Percentiles rank a stretch among this genome's conserved stretches.
Conservation (phyloP, 2,888 invertebrate species). For the Pyrocoelia pectoralis region DNA sequence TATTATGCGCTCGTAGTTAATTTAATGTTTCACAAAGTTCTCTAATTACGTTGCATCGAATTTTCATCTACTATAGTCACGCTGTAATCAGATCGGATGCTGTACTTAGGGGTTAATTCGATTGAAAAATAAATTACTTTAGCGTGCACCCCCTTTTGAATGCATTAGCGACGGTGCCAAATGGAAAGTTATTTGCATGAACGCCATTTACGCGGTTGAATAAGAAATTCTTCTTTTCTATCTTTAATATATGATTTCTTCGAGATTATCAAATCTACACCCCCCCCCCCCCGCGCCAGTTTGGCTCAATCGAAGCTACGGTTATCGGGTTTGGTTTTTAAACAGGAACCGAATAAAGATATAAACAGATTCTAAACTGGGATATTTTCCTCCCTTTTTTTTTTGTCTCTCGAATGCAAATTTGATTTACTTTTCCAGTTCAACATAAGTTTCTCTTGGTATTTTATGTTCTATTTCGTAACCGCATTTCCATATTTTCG, state of each 20-base stretch:
- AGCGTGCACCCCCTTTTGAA: slow-evolving; percentile 33
- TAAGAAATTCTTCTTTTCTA: background rate
- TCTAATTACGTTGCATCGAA: slow-evolving; percentile 34
- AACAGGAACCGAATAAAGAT: background rate
- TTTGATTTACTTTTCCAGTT: slow-evolving; percentile 12
- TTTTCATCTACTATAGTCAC: slow-evolving; percentile 32
- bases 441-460: slow-evolving; percentile 13
- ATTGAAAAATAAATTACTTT: slow-evolving; percentile 44
- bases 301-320: background rate
- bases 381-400: background rate
- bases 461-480: slow-evolving; percentile 19
- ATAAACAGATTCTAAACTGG: slow-evolving; percentile 10
- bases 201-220: slow-evolving; percentile 21
- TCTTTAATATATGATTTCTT: background rate
- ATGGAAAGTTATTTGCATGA: slow-evolving; percentile 25
- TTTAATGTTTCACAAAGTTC: slow-evolving; percentile 22
- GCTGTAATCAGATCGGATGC: slow-evolving; percentile 37
- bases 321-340: background rate
- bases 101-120: slow-evolving; percentile 42
- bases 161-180: slow-evolving; percentile 32
- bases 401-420: slow-evolving; percentile 5
- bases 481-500: slow-evolving; percentile 29
- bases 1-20: background rate
- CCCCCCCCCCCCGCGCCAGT: background rate
- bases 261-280: too few relatives aligned